Conservation (phyloP, 2,797 vertebrate genomes). For the Toxotes lorentzi region DNA sequence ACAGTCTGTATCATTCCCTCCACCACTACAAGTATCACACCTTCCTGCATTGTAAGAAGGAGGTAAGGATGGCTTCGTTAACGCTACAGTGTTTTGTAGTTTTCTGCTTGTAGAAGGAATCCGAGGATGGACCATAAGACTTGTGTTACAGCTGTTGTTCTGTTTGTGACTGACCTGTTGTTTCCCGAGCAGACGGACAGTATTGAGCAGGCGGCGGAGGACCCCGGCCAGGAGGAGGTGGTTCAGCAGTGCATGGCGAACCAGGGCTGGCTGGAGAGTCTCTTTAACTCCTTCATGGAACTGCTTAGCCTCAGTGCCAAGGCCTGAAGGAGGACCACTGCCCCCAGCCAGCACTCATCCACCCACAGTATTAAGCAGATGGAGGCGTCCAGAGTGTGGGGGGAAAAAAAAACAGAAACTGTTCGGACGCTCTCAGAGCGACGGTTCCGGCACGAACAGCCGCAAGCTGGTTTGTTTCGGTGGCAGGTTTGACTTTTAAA, state of each 20-base stretch:
- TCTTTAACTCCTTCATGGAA: constrained; percentile 92
- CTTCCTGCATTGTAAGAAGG: constrained; percentile 94
- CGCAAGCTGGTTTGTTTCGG: constrained; percentile 30
- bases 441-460: background rate
- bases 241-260: constrained; percentile 96
- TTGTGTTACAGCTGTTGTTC: background rate
- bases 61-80: constrained; percentile 80
- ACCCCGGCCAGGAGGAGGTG: constrained; percentile 94
- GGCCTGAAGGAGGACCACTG: constrained; percentile 59
- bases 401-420: too few species aligned
- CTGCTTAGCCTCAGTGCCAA: constrained; percentile 88
- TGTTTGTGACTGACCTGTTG: background rate
- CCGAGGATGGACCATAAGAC: too few species aligned
- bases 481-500: constrained; percentile 28
- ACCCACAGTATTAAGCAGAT: constrained; percentile 20
- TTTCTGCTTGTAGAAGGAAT: too few species aligned
- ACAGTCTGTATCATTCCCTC: constrained; percentile 93
- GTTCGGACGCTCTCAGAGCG: background rate
- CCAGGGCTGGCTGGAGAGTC: constrained; percentile 93
- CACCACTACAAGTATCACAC: constrained; percentile 97
- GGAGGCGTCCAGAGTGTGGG: constrained; percentile 30
- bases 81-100: background rate
- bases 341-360: constrained; percentile 19
- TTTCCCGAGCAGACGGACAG: constrained; percentile 87
- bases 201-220: constrained; percentile 91